Evolutionary conservation across 2,113 vertebrate species (phyloP).

Genomic region (Hyaena hyaena): DNA sequence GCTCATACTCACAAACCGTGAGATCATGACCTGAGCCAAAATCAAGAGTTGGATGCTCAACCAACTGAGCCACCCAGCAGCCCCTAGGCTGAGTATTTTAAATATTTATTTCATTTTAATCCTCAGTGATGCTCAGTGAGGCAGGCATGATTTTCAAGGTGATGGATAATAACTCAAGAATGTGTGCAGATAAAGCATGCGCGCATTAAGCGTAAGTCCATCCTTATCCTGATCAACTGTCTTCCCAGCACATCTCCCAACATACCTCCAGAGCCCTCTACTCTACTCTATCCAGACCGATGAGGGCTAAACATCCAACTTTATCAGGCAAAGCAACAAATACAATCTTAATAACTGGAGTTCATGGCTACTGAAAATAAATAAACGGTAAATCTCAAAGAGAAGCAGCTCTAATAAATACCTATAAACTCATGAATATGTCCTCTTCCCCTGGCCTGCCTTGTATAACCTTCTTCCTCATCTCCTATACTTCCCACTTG

Average conservation of each 20-base stretch:
- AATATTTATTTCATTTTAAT: neutral
- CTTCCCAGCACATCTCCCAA: neutral
- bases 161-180: neutral
- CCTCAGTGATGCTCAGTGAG: neutral
- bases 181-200: too few relatives aligned
- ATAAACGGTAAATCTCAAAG: neutral
- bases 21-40: too few relatives aligned
- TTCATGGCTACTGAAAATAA: neutral
- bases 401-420: neutral
- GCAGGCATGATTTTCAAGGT: neutral
- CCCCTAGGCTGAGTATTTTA: neutral
- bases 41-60: too few relatives aligned
- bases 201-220: neutral
- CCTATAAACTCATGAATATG: neutral
- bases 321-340: neutral
- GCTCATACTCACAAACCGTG: too few relatives aligned
- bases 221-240: neutral
- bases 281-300: neutral
- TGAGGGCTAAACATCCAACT: neutral
- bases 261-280: neutral
- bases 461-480: neutral
- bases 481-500: neutral
- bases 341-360: neutral
- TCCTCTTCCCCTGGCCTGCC: neutral
- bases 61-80: too few relatives aligned